Conservation (phyloP, 2,797 vertebrate genomes). For the Lates japonicus region DNA sequence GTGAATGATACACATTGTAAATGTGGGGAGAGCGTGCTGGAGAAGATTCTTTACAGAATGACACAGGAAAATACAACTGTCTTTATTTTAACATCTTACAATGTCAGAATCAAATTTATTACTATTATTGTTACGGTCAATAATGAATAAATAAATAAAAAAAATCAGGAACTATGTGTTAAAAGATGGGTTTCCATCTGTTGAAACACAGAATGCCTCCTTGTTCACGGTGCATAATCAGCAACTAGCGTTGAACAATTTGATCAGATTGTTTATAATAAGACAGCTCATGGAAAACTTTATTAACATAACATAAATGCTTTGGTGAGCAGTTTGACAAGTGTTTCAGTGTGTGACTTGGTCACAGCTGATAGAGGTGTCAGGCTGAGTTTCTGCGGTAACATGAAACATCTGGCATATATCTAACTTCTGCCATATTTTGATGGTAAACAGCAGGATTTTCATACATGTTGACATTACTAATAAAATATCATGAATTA, state of each 20-base stretch:
- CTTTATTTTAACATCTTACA: not conserved
- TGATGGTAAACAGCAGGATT: no score
- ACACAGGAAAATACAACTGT: not conserved
- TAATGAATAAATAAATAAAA: not conserved
- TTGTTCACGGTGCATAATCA: not conserved
- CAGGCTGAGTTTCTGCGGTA: no score
- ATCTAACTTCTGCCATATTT: not conserved
- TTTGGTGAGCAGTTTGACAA: no score
- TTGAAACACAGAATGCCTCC: not conserved
- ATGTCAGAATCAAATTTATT: not conserved
- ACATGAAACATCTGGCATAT: not conserved
- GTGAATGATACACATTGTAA: not conserved
- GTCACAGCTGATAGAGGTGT: no score
- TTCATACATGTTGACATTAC: no score
- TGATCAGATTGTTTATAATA: not conserved
- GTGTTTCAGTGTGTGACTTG: not conserved
- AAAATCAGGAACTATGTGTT: no score
- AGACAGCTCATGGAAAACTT: not conserved
- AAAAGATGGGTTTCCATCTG: not conserved
- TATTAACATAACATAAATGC: no score
- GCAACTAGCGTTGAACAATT: not conserved
- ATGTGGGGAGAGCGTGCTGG: not conserved
- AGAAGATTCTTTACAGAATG: conserved; percentile 5
- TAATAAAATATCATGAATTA: no score
- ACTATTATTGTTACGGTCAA: no score